These are phyloP conservation scores for Drosophila nr. perissopoda DNA, from an alignment of 2,888 invertebrate species.

Conservation along the genomic window DNA sequence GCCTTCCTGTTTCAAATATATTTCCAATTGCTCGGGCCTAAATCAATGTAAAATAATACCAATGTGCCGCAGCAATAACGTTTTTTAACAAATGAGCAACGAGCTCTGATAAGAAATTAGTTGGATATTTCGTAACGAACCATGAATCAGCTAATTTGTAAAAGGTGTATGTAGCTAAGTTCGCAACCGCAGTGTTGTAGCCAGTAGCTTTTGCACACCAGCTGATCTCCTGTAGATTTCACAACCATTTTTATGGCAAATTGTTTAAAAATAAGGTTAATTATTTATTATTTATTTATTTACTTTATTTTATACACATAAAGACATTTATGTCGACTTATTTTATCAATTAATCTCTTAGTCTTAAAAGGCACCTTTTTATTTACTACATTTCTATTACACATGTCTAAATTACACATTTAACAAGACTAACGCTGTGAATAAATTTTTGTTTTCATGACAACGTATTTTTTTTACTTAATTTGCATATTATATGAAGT, in stretches of 20 bases:
- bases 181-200: constrained; percentile 30
- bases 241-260: neutral
- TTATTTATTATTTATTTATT: constrained; percentile 7
- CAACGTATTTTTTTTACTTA: constrained; percentile 30
- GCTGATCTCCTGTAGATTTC: neutral
- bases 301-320: neutral
- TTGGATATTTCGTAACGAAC: neutral
- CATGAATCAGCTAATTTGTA: neutral
- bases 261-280: neutral
- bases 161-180: constrained; percentile 18
- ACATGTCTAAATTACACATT: constrained; percentile 1
- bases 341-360: constrained; percentile 2
- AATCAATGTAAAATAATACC: neutral
- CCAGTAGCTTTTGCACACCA: constrained; percentile 33
- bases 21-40: neutral
- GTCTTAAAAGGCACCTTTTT: constrained; percentile 42
- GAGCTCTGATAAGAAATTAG: neutral
- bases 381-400: constrained; percentile 1
- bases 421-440: constrained; percentile 7
- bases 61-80: neutral
- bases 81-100: neutral
- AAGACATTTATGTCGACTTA: neutral
- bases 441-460: constrained; percentile 39
- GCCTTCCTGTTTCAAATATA: neutral
- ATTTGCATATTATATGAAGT: constrained; percentile 25